These are phyloP conservation scores for Thecophora atra DNA, from an alignment of 2,888 invertebrate species.

Conservation along the genomic window DNA sequence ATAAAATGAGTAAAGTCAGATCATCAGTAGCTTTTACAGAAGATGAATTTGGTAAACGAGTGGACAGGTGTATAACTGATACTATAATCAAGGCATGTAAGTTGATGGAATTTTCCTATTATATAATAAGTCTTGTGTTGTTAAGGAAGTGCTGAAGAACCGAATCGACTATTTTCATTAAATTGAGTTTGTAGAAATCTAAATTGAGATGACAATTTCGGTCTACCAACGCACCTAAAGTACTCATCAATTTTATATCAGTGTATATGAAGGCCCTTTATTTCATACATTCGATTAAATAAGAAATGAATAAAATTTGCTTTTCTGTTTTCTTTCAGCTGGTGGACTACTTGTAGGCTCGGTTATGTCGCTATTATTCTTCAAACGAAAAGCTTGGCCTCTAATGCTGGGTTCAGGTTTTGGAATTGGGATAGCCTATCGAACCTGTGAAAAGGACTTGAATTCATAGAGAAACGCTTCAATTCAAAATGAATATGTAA, in stretches of 20 bases:
- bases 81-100: constrained; percentile 19
- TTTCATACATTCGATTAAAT: too few relatives aligned
- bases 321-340: constrained; percentile 26
- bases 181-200: too few relatives aligned
- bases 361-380: constrained; percentile 42
- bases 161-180: too few relatives aligned
- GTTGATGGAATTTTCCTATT: not conserved
- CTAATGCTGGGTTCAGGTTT: constrained; percentile 42
- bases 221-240: too few relatives aligned
- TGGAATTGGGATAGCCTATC: constrained; percentile 45
- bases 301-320: too few relatives aligned
- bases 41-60: constrained; percentile 23
- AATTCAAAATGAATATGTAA: constrained; percentile 21
- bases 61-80: constrained; percentile 22
- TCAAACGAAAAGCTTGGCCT: constrained; percentile 45
- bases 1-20: not conserved
- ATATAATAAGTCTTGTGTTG: not conserved
- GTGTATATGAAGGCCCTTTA: not conserved
- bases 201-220: too few relatives aligned
- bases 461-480: constrained; percentile 33
- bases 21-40: not conserved
- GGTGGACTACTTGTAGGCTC: constrained; percentile 44
- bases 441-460: constrained; percentile 44
- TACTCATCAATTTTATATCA: too few relatives aligned
- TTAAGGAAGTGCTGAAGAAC: too few relatives aligned